phyloP scores from a whole-genome alignment of 2,888 invertebrate species.

The Callyntrura sp. region DNA sequence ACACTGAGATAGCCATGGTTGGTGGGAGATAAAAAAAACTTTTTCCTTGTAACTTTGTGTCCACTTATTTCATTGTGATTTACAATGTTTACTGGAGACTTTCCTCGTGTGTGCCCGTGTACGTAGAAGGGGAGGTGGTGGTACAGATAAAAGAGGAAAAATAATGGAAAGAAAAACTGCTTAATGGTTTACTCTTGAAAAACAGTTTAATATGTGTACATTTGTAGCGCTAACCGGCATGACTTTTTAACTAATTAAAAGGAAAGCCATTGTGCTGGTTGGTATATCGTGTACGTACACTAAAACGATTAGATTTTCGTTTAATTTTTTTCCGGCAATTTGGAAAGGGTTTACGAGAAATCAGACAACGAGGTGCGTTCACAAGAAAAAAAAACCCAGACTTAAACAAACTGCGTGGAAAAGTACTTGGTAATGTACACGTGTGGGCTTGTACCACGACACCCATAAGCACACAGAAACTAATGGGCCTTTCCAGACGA shows the following conservation, averaged over 20 bases:
- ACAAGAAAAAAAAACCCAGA: too few relatives aligned
- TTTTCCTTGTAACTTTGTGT: slow-evolving; percentile 61
- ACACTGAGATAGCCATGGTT: neutral
- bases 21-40: neutral
- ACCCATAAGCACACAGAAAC: too few relatives aligned
- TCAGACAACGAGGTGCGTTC: too few relatives aligned
- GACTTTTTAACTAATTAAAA: slow-evolving; percentile 44
- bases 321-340: too few relatives aligned
- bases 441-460: too few relatives aligned
- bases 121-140: neutral
- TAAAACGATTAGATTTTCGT: too few relatives aligned
- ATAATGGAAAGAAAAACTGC: neutral
- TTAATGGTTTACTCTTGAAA: neutral
- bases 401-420: too few relatives aligned
- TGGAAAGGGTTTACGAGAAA: too few relatives aligned
- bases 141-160: neutral
- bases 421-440: too few relatives aligned
- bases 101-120: neutral
- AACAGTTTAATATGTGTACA: slow-evolving; percentile 45
- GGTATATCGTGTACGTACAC: too few relatives aligned
- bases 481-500: neutral
- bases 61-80: slow-evolving; percentile 82
- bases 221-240: slow-evolving; percentile 10
- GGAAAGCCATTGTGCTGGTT: slow-evolving; percentile 10
- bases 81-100: slow-evolving; percentile 82